Evolutionary conservation across 2,797 vertebrate genomes (phyloP), one percentile per base, ranked within the genome.

Genomic region (Pachyuromys duprasi): DNA sequence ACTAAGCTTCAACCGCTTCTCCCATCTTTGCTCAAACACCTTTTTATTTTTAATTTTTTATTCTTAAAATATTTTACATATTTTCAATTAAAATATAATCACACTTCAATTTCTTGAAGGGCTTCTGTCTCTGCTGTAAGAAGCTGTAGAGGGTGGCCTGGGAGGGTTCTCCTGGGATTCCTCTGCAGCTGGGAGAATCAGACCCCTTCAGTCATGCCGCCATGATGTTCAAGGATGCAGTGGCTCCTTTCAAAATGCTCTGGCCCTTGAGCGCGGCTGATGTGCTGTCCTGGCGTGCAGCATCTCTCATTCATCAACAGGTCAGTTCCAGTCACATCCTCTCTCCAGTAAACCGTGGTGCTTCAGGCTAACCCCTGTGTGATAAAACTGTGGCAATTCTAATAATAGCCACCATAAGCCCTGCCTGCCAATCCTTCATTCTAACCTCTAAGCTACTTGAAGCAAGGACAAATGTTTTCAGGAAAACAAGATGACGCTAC

Each of bases 381-480:
- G 90, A 95, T 95, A 95, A 93, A 96, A 96, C 78, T 75, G 91
- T 95, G 81, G 86, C 11, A 2, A 22, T 22, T 79, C 96, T 98
- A 97, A 97, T 72, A 97, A 98, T 96, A 98, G 97, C 95, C 95
- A 86, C 95, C 96, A 86, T 88, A 96, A 92, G 95, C 96, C 93
- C 96, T 89, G 94, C 88, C 93, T 89, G 96, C 95, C 97, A 97
- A 80, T 80, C 96, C 93, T 95, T 93, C 94, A 89, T 95, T 95
- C 96, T 97, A 97, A 97, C 93, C 97, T 97, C 97, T 96, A 97
- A 98, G 95, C 96, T 90, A 95, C 92, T 97, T 90, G 95, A 63
- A 96, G 88, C 97, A 97, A 98, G 96, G 96, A 95, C 97, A 97
- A 94, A 96, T 96, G 95, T 96, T 97, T 97, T 96, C 96, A 97